Percentiles rank a stretch among this genome's conserved stretches.
These are phyloP conservation scores for Hydra vulgaris DNA, from an alignment of 30 jellyfish, hydroid and myxozoan genomes.

Conservation along the genomic window DNA sequence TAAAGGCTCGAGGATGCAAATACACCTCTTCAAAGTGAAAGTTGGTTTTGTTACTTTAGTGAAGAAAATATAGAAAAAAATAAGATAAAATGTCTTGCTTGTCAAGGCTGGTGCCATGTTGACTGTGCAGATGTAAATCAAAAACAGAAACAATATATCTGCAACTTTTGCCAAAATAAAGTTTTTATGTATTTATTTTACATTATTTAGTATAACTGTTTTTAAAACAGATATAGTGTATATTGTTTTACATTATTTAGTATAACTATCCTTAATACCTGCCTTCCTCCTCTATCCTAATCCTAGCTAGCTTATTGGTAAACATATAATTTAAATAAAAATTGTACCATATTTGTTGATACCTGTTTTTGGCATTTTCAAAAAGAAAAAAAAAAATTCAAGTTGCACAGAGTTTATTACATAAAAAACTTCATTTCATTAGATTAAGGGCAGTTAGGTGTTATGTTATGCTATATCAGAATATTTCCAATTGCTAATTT, in stretches of 20 bases:
- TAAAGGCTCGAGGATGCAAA: not conserved
- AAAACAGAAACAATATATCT: not conserved
- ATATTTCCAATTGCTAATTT: not conserved
- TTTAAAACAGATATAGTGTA: not conserved
- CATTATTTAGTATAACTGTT: not conserved
- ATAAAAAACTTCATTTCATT: not conserved
- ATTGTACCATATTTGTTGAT: not conserved
- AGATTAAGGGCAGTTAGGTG: not conserved
- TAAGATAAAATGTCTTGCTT: not conserved
- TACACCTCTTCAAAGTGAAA: not conserved
- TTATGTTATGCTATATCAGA: not conserved
- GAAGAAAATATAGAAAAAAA: not conserved
- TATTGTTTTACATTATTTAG: not conserved
- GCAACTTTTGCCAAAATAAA: not conserved
- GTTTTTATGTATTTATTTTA: not conserved
- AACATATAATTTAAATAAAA: not conserved
- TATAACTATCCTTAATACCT: not conserved
- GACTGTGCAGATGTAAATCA: not conserved
- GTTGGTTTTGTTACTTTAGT: not conserved
- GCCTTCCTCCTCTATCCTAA: not conserved
- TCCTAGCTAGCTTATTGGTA: not conserved
- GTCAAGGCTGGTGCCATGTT: not conserved
- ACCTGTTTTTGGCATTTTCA: not conserved
- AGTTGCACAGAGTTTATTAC: not conserved
- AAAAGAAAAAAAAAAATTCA: not conserved